Evolutionary conservation across 2,113 vertebrate species (phyloP), one percentile per base, ranked within the genome.

Genomic region (Notechis scutatus): DNA sequence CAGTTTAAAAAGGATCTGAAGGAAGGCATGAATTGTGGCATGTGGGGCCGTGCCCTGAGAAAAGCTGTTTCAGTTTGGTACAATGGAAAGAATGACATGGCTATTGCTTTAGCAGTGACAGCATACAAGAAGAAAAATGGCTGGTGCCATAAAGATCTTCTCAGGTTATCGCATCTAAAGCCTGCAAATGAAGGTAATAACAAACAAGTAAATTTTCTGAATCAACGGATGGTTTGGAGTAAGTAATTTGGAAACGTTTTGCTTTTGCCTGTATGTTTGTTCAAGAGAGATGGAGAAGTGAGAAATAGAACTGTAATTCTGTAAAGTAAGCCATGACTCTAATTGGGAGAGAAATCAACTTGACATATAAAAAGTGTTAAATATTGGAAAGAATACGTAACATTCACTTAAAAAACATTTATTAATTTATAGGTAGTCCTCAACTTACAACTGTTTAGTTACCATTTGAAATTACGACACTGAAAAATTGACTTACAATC

Each of bases 31-130:
- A 98, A 98, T 89, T 99, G 98, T 94, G 99, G 99, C 91, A 99
- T 99, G 91, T 99, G 99, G 99, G 99, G 99, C 2, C 98, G 99
- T 34, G 99, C 98, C 3, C 97, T 99, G 94, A 98, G 99, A 93
- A 99, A 98, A 97, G 98, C 98, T 0, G 97, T 99, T 74, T 98
- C 99, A 26, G 98, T 99, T 96, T 99, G 99, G 99, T 99, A 99
- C 96, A 99, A 99, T 93, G 97, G 97, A 14, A 99, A 99, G 94
- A 98, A 98, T 52, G 97, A 98, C 59, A 97, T 99, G 98, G 97
- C 97, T 93, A 97, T 99, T 89, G 99, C 99, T 52, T 97, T 97
- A 90, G 98, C 98, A 0, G 98, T 99, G 95, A 99, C 99, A 94
- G 98, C 98, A 94, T 99, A 98, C 95, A 99, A 99, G 93, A 98